Base-by-base conservation (phyloP, 2,113 vertebrate species). In the Toxotes chatareus region DNA sequence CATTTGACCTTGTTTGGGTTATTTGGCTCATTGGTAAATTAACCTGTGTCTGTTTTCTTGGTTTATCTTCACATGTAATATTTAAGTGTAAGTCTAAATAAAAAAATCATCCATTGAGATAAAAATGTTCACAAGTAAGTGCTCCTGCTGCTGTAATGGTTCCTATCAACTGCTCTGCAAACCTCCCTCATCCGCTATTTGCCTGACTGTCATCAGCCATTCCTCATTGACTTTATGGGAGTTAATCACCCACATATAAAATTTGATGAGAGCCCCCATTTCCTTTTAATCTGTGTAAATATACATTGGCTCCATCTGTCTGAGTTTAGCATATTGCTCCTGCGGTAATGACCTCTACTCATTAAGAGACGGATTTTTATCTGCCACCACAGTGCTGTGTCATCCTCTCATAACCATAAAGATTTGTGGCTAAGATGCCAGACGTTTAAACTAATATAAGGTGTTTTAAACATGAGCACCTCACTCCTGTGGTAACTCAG, bases 171-270 rank as follows among this genome's bases (percentile, higher is more conserved):
- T 65, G 68, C 49, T 82, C 65, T 80, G 21, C 38, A 77, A 73
- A 86, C 57, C 71, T 86, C 80, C 69, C 46, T 76, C 38, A 40
- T 74, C 64, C 4, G 6, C 86, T 76, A 95, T 97, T 96, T 97
- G 95, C 95, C 94, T 97, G 96, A 96, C 94, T 94, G 96, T 95
- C 96, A 95, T 96, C 67, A 63, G 81, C 62, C 69, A 76, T 82
- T 81, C 56, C 66, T 77, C 85, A 85, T 85, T 86, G 86, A 78
- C 79, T 90, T 92, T 85, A 91, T 91, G 77, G 17, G 65, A 76
- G 46, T 85, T 88, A 86, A 92, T 91, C 73, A 76, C 56, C 82
- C 64, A 42, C 46, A 64, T 87, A 76, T 78, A 83, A 87, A 14
- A 27, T 83, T 84, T 90, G 82, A 89, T 64, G 76, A 86, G 76